These are phyloP conservation scores for Ceraclea dissimilis DNA, from an alignment of 2,888 invertebrate species.

Conservation along the genomic window DNA sequence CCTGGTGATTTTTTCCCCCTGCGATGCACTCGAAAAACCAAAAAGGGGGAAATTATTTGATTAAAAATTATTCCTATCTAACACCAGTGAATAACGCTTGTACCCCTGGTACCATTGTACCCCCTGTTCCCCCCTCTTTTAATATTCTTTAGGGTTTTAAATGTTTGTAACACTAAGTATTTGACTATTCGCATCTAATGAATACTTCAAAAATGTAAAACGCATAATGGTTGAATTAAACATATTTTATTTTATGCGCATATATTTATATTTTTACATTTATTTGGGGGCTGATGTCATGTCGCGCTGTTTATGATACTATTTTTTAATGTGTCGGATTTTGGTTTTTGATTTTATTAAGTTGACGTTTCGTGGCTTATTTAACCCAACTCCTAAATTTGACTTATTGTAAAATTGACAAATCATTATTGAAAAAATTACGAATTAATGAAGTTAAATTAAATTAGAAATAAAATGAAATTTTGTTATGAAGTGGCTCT, in stretches of 20 bases:
- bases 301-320: no score
- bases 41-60: conserved; percentile 26
- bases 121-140: neutral
- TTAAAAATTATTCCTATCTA: conserved; percentile 27
- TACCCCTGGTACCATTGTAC: conserved; percentile 18
- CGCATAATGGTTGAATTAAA: neutral
- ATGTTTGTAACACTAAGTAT: neutral
- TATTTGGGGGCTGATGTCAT: no score
- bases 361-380: no score
- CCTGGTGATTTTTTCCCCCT: neutral
- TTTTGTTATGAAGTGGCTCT: no score
- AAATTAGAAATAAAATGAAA: no score
- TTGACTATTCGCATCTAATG: conserved; percentile 14
- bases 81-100: conserved; percentile 20
- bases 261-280: neutral
- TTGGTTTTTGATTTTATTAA: no score
- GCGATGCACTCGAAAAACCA: conserved; percentile 22
- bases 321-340: no score
- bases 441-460: no score
- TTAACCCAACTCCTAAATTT: no score
- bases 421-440: no score
- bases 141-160: neutral
- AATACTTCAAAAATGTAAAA: conserved; percentile 11
- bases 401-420: no score
- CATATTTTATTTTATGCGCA: neutral